Conservation (phyloP, 2,113 vertebrate species). For the Crocuta crocuta region DNA sequence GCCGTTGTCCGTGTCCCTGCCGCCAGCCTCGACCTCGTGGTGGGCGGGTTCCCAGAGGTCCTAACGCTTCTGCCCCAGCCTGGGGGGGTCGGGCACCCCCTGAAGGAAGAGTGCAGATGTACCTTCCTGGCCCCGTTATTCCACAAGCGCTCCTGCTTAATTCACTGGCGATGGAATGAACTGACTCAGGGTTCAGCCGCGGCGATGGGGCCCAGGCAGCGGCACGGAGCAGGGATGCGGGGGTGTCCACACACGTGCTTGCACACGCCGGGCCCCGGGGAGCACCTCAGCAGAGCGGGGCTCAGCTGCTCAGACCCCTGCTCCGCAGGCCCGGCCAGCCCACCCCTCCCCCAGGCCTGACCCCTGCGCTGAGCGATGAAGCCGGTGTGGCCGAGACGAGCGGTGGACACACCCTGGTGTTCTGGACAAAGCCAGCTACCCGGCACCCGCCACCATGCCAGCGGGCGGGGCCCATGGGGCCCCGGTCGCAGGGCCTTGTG, state of each 20-base stretch:
- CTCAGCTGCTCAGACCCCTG: not conserved
- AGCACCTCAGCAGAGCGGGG: not conserved
- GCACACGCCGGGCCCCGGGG: not conserved
- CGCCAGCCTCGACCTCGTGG: not conserved
- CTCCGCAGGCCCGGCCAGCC: too few species aligned
- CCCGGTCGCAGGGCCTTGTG: not conserved
- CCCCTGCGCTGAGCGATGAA: fast-evolving
- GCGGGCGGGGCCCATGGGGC: fast-evolving
- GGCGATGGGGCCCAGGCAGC: not conserved
- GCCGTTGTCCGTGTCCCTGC: not conserved
- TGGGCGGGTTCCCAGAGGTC: not conserved
- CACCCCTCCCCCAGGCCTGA: too few species aligned
- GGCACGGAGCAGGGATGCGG: fast-evolving
- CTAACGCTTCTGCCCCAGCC: fast-evolving
- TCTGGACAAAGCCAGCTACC: not conserved
- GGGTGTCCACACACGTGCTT: fast-evolving
- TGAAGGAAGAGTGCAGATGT: not conserved
- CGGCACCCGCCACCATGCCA: not conserved
- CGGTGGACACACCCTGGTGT: not conserved
- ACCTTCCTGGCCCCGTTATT: not conserved
- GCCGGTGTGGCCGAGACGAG: fast-evolving
- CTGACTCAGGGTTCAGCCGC: not conserved
- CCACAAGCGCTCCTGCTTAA: not conserved
- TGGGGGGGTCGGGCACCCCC: not conserved
- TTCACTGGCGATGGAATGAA: not conserved